Conservation (phyloP, 1,140 invertebrate species). For the Ips typographus region DNA sequence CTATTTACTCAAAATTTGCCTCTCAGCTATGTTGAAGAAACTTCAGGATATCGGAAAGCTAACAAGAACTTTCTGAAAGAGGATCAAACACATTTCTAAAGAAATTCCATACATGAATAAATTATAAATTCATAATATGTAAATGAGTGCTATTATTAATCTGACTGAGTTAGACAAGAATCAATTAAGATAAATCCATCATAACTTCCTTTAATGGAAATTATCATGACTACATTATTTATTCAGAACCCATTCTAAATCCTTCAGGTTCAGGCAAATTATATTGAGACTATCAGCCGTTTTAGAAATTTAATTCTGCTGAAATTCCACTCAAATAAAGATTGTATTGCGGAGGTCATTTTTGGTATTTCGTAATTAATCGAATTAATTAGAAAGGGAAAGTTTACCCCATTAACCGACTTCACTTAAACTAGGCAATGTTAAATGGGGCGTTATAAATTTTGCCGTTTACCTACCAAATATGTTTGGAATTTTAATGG, state of each 20-base stretch:
- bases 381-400: conserved; percentile 19
- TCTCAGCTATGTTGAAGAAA: no score
- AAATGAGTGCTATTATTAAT: no score
- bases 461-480: conserved; percentile 20
- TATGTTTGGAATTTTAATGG: conserved; percentile 32
- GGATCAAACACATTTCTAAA: no score
- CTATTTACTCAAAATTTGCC: no score
- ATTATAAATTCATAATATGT: no score
- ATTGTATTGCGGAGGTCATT: conserved; percentile 7
- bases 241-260: conserved; percentile 20
- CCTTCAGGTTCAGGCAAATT: conserved; percentile 25
- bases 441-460: conserved; percentile 22
- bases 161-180: neutral
- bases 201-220: conserved; percentile 8
- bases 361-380: conserved; percentile 18
- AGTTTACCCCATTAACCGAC: conserved; percentile 24
- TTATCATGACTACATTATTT: conserved; percentile 26
- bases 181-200: conserved; percentile 11
- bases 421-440: conserved; percentile 15
- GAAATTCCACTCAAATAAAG: neutral
- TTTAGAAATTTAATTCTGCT: conserved; percentile 29
- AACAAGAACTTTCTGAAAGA: no score
- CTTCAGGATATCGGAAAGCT: no score
- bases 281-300: conserved; percentile 16
- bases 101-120: no score